phyloP scores from a whole-genome alignment of 2,888 invertebrate genomes.

The Teleiodes luculella region DNA sequence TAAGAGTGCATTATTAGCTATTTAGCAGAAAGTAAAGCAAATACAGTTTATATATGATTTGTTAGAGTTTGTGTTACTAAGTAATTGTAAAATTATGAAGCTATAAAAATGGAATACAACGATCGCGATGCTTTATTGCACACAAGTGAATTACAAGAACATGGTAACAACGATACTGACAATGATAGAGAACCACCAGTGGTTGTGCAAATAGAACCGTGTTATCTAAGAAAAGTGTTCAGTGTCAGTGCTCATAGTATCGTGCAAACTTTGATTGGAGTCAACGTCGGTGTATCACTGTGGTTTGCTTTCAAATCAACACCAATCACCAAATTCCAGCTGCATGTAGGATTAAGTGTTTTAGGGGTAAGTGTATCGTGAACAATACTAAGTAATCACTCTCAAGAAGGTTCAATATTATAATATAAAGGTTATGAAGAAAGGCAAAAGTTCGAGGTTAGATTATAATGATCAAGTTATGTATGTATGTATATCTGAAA shows the following conservation, averaged over 20 bases:
- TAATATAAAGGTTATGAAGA: too few relatives aligned
- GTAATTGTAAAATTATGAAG: background rate
- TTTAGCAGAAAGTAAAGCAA: too few relatives aligned
- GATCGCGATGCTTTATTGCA: background rate
- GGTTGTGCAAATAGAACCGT: background rate
- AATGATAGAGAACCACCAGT: background rate
- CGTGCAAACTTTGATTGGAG: conserved; percentile 30
- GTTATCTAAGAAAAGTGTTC: conserved; percentile 19
- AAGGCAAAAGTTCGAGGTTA: too few relatives aligned
- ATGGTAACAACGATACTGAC: background rate
- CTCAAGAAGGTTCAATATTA: too few relatives aligned
- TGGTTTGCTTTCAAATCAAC: conserved; percentile 34
- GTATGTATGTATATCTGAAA: too few relatives aligned
- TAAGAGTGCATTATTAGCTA: too few relatives aligned
- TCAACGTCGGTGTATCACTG: conserved; percentile 31
- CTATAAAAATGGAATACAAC: background rate
- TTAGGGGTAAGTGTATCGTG: conserved; percentile 35
- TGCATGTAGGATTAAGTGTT: conserved; percentile 31
- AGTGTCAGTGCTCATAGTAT: conserved; percentile 25
- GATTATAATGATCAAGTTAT: too few relatives aligned
- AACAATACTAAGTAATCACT: too few relatives aligned
- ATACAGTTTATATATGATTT: too few relatives aligned
- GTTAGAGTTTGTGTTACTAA: background rate
- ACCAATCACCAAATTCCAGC: conserved; percentile 31
- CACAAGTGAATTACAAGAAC: background rate